Percentiles rank a stretch among this genome's conserved stretches.
These are phyloP conservation scores for Eristalis tenax DNA, from an alignment of 2,888 invertebrate genomes.

Conservation along the genomic window DNA sequence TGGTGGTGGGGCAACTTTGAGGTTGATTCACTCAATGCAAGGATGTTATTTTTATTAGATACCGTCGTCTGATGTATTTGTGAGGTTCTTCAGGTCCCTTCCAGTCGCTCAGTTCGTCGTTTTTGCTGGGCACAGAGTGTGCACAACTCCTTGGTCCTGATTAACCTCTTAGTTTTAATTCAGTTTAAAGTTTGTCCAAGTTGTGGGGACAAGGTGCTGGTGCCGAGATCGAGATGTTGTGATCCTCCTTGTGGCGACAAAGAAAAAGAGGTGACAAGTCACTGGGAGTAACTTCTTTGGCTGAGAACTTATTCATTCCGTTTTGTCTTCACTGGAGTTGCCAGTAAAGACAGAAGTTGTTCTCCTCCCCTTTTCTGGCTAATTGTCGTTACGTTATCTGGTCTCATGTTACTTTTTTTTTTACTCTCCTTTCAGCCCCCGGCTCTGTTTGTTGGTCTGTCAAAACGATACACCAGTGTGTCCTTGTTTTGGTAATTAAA, in stretches of 20 bases:
- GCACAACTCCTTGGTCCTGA: slow-evolving; percentile 43
- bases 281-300: slow-evolving; percentile 27
- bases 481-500: slow-evolving; percentile 70
- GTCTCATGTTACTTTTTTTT: slow-evolving; percentile 21
- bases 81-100: slow-evolving; percentile 30
- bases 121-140: neutral
- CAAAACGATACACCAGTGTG: slow-evolving; percentile 64
- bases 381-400: slow-evolving; percentile 65
- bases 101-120: neutral
- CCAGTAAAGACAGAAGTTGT: slow-evolving; percentile 17
- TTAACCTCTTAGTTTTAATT: slow-evolving; percentile 72
- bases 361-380: slow-evolving; percentile 26
- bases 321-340: neutral
- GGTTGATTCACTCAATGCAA: slow-evolving; percentile 67
- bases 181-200: slow-evolving; percentile 69
- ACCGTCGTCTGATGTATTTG: slow-evolving; percentile 63
- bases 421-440: neutral
- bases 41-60: slow-evolving; percentile 68
- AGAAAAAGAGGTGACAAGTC: slow-evolving; percentile 29
- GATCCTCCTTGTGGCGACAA: slow-evolving; percentile 23
- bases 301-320: neutral
- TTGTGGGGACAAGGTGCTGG: neutral
- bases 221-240: neutral
- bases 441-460: slow-evolving; percentile 23
- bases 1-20: slow-evolving; percentile 23